Evolutionary conservation across 35 echinoderm and acorn worm genomes (phyloP).

Genomic region (Stichopus chloronotus): DNA sequence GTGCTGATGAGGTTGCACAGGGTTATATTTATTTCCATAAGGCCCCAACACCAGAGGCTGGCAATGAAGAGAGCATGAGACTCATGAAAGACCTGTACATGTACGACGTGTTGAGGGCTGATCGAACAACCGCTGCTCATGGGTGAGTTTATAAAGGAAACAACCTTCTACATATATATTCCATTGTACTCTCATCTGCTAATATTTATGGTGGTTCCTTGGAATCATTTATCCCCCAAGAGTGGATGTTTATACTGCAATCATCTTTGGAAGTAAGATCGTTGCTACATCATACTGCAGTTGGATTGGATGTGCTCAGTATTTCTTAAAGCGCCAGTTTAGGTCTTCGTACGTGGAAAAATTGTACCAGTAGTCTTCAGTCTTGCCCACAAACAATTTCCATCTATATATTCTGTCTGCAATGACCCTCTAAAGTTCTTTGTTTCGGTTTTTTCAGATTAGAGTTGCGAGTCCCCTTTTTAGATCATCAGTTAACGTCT

Average conservation of each 20-base stretch:
- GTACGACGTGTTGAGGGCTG: slow-evolving; percentile 86
- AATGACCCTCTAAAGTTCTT: neutral
- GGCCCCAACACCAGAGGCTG: slow-evolving; percentile 76
- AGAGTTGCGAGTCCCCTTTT: slow-evolving; percentile 84
- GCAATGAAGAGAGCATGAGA: slow-evolving; percentile 72
- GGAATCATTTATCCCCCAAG: too few species aligned
- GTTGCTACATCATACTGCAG: too few species aligned
- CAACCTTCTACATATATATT: neutral
- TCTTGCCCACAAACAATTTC: too few species aligned
- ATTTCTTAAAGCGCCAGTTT: slow-evolving; percentile 75
- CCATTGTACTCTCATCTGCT: too few species aligned
- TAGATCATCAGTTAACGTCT: slow-evolving; percentile 81
- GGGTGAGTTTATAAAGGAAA: slow-evolving; percentile 58
- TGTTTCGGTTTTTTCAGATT: slow-evolving; percentile 38
- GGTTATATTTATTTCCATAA: slow-evolving; percentile 96
- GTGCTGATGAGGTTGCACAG: slow-evolving; percentile 88
- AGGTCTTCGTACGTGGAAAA: too few species aligned
- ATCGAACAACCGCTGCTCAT: slow-evolving; percentile 83
- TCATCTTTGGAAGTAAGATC: too few species aligned
- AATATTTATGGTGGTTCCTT: too few species aligned
- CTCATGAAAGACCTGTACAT: slow-evolving; percentile 85
- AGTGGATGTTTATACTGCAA: too few species aligned
- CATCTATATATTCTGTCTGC: neutral
- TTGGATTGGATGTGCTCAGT: neutral
- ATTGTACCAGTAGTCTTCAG: too few species aligned